Evolutionary conservation across 2,113 vertebrate species (phyloP).

Genomic region (Dermatemys mawii): DNA sequence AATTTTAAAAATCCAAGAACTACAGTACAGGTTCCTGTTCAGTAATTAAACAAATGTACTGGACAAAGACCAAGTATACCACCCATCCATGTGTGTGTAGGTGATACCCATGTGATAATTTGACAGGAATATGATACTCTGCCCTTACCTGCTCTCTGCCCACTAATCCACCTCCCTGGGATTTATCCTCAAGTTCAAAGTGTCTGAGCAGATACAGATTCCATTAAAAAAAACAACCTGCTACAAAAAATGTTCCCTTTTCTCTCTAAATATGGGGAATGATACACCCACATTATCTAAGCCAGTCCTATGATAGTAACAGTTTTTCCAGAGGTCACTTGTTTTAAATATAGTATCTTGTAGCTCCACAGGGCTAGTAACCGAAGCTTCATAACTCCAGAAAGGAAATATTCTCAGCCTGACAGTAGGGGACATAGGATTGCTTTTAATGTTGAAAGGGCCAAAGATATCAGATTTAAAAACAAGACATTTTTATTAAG

Average conservation of each 20-base stretch:
- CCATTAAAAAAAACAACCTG: background rate
- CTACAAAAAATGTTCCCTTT: background rate
- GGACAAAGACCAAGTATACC: background rate
- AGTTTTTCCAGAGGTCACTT: background rate
- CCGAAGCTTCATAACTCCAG: background rate
- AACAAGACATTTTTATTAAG: background rate
- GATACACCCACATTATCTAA: background rate
- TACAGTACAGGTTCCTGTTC: background rate
- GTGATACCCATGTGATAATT: background rate
- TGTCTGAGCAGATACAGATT: background rate
- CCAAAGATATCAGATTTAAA: background rate
- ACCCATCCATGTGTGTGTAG: background rate
- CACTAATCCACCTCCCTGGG: background rate
- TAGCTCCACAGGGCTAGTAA: background rate
- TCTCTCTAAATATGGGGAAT: background rate
- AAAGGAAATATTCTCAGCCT: background rate
- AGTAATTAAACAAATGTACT: constrained; percentile 42
- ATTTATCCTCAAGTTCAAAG: background rate
- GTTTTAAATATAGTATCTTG: background rate
- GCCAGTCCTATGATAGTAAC: background rate
- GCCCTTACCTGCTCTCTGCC: background rate
- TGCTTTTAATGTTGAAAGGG: background rate
- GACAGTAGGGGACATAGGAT: background rate
- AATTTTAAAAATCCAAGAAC: background rate
- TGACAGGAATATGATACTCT: background rate